Base-by-base conservation (phyloP, 2,797 vertebrate genomes). In the Podarcis lilfordi region DNA sequence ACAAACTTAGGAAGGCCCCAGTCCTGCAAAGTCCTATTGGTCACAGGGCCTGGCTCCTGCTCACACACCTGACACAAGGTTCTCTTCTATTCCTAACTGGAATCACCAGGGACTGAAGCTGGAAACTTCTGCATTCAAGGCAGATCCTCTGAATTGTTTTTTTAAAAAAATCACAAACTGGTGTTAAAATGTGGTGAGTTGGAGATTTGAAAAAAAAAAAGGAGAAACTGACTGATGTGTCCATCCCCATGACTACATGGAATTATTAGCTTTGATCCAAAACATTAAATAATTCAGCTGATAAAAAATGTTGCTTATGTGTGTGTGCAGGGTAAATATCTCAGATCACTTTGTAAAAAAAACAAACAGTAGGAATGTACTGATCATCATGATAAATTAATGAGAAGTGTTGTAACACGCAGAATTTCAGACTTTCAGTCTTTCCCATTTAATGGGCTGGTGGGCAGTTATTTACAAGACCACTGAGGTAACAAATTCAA, bases 391-490 rank as follows among this genome's bases (percentile, higher is more conserved):
- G 59, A 68, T 55, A 77, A 86, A 84, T 80, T 84, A 80, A 91
- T 68, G 35, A 89, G 83, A 86, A 71, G 23, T 82, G 23, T 43
- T 86, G 61, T 29, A 64, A 84, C 10, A 43, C 71, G 66, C 43
- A 59, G 11, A 86, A 86, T 84, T 80, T 86, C 45, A 80, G 84
- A 61, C 59, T 80, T 86, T n/a, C 4, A 25, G 80, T 80, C 27
- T 83, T 91, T 68, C 55, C 84, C 15, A 84, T 89, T 91, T 84
- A 86, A 80, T 80, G 61, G 90, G 37, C 80, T 45, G 11, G 32
- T 80, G 84, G 69, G 10, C 32, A 80, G 87, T 86, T 86, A 89
- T 89, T 86, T 91, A 86, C 77, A 84, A 79, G 79, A 91, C 59
- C 17, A 84, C 32, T 19, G 61, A 86, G 61, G 87, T 69, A 89